phyloP scores from a whole-genome alignment of 1,140 invertebrate species.

The Triops longicaudatus region DNA sequence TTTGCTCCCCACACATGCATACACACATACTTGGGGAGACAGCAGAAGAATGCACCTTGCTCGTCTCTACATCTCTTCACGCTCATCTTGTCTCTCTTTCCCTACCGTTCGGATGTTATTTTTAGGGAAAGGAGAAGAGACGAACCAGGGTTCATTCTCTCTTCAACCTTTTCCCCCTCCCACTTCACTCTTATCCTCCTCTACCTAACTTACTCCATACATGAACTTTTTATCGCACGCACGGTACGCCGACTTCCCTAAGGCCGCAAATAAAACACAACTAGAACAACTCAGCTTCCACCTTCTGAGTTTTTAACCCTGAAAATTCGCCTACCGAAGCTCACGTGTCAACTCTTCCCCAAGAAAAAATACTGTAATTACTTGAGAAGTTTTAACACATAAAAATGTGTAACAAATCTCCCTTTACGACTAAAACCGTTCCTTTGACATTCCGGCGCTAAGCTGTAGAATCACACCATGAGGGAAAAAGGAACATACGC shows the following conservation, averaged over 20 bases:
- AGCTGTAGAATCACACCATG: too few relatives aligned
- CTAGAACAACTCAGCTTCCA: too few relatives aligned
- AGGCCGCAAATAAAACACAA: not conserved
- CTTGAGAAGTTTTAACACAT: too few relatives aligned
- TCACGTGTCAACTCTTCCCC: too few relatives aligned
- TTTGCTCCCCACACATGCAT: not conserved
- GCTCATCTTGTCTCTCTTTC: not conserved
- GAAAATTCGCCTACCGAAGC: too few relatives aligned
- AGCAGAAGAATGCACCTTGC: constrained; percentile 3
- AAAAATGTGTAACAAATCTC: too few relatives aligned
- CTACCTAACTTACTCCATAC: not conserved
- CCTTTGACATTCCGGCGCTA: too few relatives aligned
- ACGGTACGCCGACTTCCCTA: not conserved
- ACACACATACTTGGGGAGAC: not conserved
- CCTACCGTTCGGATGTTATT: not conserved
- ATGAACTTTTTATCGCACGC: not conserved
- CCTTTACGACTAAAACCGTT: too few relatives aligned
- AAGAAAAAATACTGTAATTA: too few relatives aligned
- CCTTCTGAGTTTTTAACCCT: too few relatives aligned
- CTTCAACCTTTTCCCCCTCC: not conserved
- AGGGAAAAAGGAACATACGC: too few relatives aligned
- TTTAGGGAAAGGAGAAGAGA: constrained; percentile 5
- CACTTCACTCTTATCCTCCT: not conserved
- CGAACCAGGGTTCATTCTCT: constrained; percentile 4
- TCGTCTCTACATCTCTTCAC: not conserved